These are phyloP conservation scores for Hippocampus guttulatus DNA, from an alignment of 2,113 vertebrate species.

Conservation along the genomic window DNA sequence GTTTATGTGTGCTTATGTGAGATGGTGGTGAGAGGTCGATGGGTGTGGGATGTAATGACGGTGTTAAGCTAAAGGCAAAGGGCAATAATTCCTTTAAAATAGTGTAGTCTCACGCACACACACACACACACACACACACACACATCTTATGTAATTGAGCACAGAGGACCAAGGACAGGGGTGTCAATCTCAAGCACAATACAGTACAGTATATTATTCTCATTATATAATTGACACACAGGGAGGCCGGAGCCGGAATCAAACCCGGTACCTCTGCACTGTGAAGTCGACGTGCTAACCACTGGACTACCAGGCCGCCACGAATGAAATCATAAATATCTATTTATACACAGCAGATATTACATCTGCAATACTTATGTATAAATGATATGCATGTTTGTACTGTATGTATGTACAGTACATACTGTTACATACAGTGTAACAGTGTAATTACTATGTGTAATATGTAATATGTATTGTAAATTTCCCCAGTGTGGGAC, in stretches of 20 bases:
- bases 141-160: neutral
- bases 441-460: too few species aligned
- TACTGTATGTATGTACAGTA: too few species aligned
- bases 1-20: neutral
- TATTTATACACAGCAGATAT: too few species aligned
- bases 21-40: neutral
- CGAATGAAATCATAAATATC: neutral
- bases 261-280: too few species aligned
- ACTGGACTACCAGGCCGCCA: too few species aligned
- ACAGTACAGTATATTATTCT: neutral
- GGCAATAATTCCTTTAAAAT: neutral
- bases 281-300: too few species aligned
- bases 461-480: too few species aligned
- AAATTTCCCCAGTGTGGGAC: too few species aligned
- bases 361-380: too few species aligned
- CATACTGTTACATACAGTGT: too few species aligned
- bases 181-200: neutral
- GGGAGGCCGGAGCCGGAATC: too few species aligned
- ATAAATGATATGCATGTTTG: too few species aligned
- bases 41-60: slow-evolving; percentile 9
- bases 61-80: neutral
- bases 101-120: neutral
- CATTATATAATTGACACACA: neutral
- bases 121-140: neutral
- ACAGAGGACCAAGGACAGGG: neutral